Conservation (phyloP, 2,888 invertebrate genomes). For the Harpagoxenus sublaevis region DNA sequence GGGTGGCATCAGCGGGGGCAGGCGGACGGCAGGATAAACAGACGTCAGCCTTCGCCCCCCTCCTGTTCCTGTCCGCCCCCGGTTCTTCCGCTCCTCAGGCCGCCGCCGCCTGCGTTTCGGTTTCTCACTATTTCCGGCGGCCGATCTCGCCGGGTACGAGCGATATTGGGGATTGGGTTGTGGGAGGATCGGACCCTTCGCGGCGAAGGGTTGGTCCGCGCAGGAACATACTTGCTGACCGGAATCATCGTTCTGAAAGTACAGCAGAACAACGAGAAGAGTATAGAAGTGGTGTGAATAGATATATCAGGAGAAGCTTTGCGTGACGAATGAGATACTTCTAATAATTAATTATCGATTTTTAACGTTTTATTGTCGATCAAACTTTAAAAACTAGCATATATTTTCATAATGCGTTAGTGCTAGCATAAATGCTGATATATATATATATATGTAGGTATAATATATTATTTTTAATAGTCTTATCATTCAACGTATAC, state of each 20-base stretch:
- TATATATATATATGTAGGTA: too few species aligned
- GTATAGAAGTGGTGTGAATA: constrained; percentile 60
- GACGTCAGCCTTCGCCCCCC: constrained; percentile 85
- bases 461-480: background rate
- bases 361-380: background rate
- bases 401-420: background rate
- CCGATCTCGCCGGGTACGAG: constrained; percentile 70
- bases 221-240: constrained; percentile 82
- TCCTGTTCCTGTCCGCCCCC: constrained; percentile 85
- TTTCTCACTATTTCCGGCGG: constrained; percentile 78
- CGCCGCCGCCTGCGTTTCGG: constrained; percentile 85
- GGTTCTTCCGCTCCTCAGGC: constrained; percentile 85
- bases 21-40: constrained; percentile 87
- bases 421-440: background rate
- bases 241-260: constrained; percentile 84
- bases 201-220: constrained; percentile 80
- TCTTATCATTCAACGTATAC: background rate
- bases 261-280: constrained; percentile 74
- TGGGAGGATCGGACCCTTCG: constrained; percentile 73
- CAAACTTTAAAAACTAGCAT: background rate
- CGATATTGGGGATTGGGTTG: constrained; percentile 76
- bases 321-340: background rate
- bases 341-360: background rate
- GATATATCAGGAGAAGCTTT: constrained; percentile 1
- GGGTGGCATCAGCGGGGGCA: constrained; percentile 89